A percentile compares a stretch with the other conserved stretches of the same genome.
Evolutionary conservation across 2,113 vertebrate genomes (phyloP).

Genomic region (Chionomys nivalis): DNA sequence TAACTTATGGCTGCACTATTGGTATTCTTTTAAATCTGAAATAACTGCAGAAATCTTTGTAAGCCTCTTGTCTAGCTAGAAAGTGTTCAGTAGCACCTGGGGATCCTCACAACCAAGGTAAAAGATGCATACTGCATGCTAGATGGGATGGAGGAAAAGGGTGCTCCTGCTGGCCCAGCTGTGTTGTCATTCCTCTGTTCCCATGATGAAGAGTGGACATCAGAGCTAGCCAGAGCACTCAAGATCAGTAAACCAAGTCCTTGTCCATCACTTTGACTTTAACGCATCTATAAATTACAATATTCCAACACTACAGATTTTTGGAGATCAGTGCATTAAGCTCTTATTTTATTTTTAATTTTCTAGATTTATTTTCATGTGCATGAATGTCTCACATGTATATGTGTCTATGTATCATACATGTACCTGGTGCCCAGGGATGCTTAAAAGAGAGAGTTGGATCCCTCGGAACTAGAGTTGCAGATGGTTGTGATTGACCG

Average conservation of each 20-base stretch:
- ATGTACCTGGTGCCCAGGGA: not conserved
- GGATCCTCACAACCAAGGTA: not conserved
- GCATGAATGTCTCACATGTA: not conserved
- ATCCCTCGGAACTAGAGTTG: not conserved
- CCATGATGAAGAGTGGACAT: not conserved
- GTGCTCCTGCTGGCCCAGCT: not conserved
- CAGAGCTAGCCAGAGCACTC: not conserved
- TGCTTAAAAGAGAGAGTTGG: not conserved
- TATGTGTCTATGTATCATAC: not conserved
- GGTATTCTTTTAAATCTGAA: slow-evolving; percentile 32
- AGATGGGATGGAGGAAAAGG: not conserved
- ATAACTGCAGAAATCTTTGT: slow-evolving; percentile 6
- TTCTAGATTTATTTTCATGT: not conserved
- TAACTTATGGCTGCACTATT: not conserved
- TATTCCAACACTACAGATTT: not conserved
- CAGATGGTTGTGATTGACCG: not conserved
- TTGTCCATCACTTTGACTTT: not conserved
- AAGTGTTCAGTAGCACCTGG: not conserved
- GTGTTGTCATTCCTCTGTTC: not conserved
- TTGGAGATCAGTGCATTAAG: not conserved
- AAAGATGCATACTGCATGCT: not conserved
- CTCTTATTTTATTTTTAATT: not conserved
- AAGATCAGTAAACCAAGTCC: not conserved
- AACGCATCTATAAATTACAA: not conserved
- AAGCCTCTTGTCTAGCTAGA: not conserved